phyloP scores from a whole-genome alignment of 1,140 invertebrate genomes.

The Hycleus phaleratus region DNA sequence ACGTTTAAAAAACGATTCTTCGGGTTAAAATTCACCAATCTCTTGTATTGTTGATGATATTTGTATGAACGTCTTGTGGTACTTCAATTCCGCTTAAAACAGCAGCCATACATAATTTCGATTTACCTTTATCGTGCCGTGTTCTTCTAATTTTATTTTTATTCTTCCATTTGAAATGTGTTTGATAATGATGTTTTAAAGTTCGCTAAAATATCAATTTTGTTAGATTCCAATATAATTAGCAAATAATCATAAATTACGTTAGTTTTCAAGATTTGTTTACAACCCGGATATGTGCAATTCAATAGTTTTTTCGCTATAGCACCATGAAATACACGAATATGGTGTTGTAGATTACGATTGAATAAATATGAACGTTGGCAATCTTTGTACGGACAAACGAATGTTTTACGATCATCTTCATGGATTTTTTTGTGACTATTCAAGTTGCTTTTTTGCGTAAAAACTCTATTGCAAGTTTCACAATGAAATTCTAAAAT shows the following conservation, averaged over 20 bases:
- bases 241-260: conserved; percentile 2
- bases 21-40: conserved; percentile 4
- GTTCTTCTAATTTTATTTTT: not conserved
- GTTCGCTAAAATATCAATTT: conserved; percentile 12
- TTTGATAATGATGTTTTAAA: conserved; percentile 13
- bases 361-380: conserved; percentile 22
- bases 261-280: conserved; percentile 9
- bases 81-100: conserved; percentile 6
- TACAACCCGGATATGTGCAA: conserved; percentile 14
- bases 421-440: conserved; percentile 42
- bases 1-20: conserved; percentile 10
- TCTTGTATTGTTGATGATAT: too few relatives aligned
- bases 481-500: conserved; percentile 43
- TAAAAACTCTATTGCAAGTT: conserved; percentile 43
- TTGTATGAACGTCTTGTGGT: too few relatives aligned
- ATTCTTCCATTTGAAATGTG: conserved; percentile 2
- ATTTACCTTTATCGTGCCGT: conserved; percentile 23
- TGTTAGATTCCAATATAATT: not conserved
- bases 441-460: conserved; percentile 39
- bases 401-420: conserved; percentile 28
- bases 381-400: conserved; percentile 43
- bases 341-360: conserved; percentile 20
- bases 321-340: conserved; percentile 16
- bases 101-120: conserved; percentile 12
- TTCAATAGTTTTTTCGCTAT: conserved; percentile 2